Percentiles rank a stretch among this genome's conserved stretches.
These are phyloP conservation scores for Wiebesia pumilae DNA, from an alignment of 1,140 invertebrate species.

Conservation along the genomic window DNA sequence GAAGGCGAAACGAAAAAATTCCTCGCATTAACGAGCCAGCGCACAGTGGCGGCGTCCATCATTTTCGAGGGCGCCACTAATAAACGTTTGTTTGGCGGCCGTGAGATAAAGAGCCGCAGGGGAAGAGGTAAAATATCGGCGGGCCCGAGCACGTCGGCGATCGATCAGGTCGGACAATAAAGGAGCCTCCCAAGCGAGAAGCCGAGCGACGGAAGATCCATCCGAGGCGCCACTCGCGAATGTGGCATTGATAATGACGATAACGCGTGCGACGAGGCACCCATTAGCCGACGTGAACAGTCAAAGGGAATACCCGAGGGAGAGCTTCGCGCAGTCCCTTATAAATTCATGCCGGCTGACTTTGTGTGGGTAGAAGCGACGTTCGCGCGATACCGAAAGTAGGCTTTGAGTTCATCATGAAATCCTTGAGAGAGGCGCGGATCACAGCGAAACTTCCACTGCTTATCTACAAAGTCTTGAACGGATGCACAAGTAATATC, in stretches of 20 bases:
- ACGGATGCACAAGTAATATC: neutral
- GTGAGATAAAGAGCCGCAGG: neutral
- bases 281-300: no score
- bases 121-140: neutral
- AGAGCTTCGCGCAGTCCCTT: neutral
- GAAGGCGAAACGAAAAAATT: neutral
- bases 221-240: no score
- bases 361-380: neutral
- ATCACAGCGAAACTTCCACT: neutral
- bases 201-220: no score
- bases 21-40: no score
- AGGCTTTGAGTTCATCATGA: neutral
- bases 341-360: neutral
- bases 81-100: neutral
- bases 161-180: no score
- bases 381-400: neutral
- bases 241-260: neutral
- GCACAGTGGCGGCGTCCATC: neutral
- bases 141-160: neutral
- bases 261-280: no score
- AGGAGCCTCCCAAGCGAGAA: no score
- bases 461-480: neutral
- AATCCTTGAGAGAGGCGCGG: no score
- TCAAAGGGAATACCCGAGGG: neutral
- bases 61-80: neutral